These are phyloP conservation scores for Anisognathus igniventris DNA, from an alignment of 2,797 vertebrate species.

Conservation along the genomic window DNA sequence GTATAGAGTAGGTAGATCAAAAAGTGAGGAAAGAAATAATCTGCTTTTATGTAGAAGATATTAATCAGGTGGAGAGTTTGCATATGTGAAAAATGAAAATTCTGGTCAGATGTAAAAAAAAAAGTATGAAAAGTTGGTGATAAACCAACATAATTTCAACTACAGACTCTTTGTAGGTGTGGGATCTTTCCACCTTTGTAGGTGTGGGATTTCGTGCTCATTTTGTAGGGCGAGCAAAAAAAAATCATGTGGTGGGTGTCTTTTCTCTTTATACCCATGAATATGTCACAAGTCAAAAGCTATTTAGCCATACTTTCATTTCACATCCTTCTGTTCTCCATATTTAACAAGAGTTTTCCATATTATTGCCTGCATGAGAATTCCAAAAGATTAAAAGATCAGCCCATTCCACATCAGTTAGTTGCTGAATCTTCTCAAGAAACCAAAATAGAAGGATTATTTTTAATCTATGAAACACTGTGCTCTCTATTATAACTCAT, in stretches of 20 bases:
- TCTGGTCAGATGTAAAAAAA: neutral
- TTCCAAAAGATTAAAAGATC: neutral
- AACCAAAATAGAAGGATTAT: neutral
- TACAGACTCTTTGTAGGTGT: neutral
- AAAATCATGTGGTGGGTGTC: rapidly evolving
- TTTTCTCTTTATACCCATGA: neutral
- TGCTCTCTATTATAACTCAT: neutral
- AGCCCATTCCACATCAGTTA: neutral
- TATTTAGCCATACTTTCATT: neutral
- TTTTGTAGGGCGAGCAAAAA: neutral
- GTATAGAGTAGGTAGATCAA: neutral
- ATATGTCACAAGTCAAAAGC: neutral
- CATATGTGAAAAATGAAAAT: neutral
- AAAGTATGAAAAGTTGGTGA: neutral
- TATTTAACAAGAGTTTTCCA: neutral
- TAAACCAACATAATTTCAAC: neutral
- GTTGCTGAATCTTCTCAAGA: neutral
- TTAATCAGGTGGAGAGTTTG: neutral
- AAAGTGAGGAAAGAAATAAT: neutral
- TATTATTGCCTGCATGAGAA: neutral
- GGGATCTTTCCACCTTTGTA: neutral
- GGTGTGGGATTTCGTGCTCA: neutral
- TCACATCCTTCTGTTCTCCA: neutral
- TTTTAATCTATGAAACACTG: neutral
- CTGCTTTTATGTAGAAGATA: neutral